These are phyloP conservation scores for Acrossocheilus wenchowensis DNA, from an alignment of 2,797 vertebrate genomes.

Conservation along the genomic window DNA sequence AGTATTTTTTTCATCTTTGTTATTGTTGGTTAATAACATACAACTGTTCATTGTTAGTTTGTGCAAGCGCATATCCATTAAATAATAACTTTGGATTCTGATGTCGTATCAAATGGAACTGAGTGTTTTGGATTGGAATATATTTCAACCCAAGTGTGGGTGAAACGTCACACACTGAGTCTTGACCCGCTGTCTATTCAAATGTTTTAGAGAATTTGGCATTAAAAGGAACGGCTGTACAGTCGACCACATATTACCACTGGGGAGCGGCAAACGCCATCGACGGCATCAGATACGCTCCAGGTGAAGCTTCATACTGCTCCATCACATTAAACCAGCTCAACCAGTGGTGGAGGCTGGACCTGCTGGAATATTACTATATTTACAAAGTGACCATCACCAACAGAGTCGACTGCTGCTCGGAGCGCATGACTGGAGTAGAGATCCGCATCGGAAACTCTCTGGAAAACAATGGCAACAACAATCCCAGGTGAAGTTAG, in stretches of 20 bases:
- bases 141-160: not conserved
- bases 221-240: not conserved
- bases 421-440: not conserved
- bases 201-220: not conserved
- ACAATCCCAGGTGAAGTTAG: not conserved
- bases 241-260: not conserved
- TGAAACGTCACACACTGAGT: not conserved
- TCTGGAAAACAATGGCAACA: not conserved
- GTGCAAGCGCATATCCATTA: not conserved
- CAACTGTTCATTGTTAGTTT: not conserved
- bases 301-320: not conserved
- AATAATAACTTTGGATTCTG: not conserved
- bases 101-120: not conserved
- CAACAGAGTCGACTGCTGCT: not conserved
- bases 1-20: not conserved
- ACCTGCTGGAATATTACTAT: not conserved
- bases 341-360: not conserved
- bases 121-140: not conserved
- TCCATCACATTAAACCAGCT: not conserved
- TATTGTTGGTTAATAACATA: not conserved
- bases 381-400: not conserved
- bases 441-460: constrained; percentile 15
- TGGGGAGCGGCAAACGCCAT: not conserved
- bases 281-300: not conserved
- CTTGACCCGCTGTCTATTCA: not conserved